Evolutionary conservation across 2,113 vertebrate genomes (phyloP).

Genomic region (Rhea americana): DNA sequence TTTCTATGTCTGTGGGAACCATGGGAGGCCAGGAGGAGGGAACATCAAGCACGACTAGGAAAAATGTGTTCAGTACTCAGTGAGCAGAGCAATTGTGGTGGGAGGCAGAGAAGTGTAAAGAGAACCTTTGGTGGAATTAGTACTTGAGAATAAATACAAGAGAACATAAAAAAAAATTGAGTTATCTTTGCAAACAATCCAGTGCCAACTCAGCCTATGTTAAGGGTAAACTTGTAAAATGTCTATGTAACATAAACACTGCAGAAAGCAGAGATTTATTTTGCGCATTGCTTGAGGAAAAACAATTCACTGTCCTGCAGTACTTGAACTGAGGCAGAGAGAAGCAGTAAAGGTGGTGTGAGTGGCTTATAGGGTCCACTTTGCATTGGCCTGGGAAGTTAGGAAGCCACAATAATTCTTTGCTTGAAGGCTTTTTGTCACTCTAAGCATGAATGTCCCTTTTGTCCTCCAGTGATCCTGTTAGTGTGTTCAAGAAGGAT

Average conservation of each 20-base stretch:
- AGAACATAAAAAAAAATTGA: neutral
- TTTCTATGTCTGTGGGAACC: neutral
- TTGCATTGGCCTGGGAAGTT: slow-evolving; percentile 13
- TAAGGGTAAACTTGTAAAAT: neutral
- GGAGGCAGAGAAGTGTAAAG: neutral
- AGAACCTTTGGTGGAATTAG: neutral
- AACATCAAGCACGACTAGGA: neutral
- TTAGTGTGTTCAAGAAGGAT: slow-evolving; percentile 16
- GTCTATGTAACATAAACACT: neutral
- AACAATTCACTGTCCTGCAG: neutral
- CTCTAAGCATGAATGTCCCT: slow-evolving; percentile 24
- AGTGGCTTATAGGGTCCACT: neutral
- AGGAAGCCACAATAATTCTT: slow-evolving; percentile 16
- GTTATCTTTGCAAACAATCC: neutral
- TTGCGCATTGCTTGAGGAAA: neutral
- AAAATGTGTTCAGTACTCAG: fast-evolving
- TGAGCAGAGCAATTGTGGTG: neutral
- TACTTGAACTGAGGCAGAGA: neutral
- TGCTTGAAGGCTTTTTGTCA: slow-evolving; percentile 5
- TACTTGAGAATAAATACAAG: neutral
- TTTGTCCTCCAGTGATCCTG: slow-evolving; percentile 26
- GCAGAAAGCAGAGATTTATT: neutral
- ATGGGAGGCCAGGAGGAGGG: neutral
- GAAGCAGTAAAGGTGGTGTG: neutral
- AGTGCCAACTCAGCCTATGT: neutral